These are phyloP conservation scores for Cremastobaeus sp. DNA, from an alignment of 2,888 invertebrate genomes.

Conservation along the genomic window DNA sequence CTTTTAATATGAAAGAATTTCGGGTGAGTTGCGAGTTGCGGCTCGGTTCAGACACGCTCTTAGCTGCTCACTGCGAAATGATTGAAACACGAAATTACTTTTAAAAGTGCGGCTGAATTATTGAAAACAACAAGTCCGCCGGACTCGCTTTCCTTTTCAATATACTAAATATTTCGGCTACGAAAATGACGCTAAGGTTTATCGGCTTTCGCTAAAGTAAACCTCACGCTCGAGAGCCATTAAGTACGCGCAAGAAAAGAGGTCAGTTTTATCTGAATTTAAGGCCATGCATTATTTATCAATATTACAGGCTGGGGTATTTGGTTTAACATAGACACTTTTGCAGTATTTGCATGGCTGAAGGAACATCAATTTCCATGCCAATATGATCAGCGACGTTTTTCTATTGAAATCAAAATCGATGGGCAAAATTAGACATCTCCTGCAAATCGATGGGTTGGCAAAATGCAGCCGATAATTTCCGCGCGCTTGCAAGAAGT, in stretches of 20 bases:
- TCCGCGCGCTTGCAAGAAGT: too few relatives aligned
- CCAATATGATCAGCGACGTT: slow-evolving; percentile 20
- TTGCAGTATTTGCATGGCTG: slow-evolving; percentile 19
- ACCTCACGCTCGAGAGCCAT: slow-evolving; percentile 45
- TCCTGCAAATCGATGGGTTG: too few relatives aligned
- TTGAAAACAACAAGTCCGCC: slow-evolving; percentile 7
- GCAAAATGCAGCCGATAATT: too few relatives aligned
- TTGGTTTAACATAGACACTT: slow-evolving; percentile 34
- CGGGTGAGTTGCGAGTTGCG: too few relatives aligned
- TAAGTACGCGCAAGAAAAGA: slow-evolving; percentile 42
- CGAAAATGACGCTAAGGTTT: slow-evolving; percentile 42
- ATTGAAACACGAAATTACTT: background rate
- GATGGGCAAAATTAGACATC: too few relatives aligned
- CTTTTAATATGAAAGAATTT: background rate
- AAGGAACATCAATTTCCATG: slow-evolving; percentile 34
- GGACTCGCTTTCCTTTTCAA: background rate
- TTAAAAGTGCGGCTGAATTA: background rate
- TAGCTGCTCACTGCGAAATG: background rate
- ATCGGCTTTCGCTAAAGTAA: slow-evolving; percentile 46
- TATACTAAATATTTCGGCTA: slow-evolving; percentile 45
- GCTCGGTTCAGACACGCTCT: background rate
- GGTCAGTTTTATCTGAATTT: slow-evolving; percentile 53
- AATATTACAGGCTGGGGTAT: slow-evolving; percentile 41
- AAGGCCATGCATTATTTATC: slow-evolving; percentile 54
- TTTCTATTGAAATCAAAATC: slow-evolving; percentile 25